A percentile compares a stretch with the other conserved stretches of the same genome.
Conservation (phyloP, 2,888 invertebrate species). For the Caradrina kadenii region DNA sequence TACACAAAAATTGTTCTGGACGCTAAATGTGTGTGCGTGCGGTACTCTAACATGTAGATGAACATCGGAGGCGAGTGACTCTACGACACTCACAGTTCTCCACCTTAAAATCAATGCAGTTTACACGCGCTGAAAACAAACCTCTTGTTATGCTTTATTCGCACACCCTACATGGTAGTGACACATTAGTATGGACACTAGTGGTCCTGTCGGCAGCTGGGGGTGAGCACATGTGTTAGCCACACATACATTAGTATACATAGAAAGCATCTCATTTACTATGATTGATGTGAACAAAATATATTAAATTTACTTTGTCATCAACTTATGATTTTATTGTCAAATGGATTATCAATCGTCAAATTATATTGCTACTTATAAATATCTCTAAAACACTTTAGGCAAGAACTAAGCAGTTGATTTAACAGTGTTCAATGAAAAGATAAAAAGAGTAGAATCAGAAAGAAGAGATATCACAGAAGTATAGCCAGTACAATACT, state of each 20-base stretch:
- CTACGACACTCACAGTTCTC: slow-evolving; percentile 91
- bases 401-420: slow-evolving; percentile 76
- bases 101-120: slow-evolving; percentile 91
- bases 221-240: slow-evolving; percentile 58
- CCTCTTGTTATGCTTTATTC: slow-evolving; percentile 85
- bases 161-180: slow-evolving; percentile 75
- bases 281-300: slow-evolving; percentile 44
- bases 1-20: slow-evolving; percentile 76
- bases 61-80: slow-evolving; percentile 85
- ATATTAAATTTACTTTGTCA: slow-evolving; percentile 34
- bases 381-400: slow-evolving; percentile 72
- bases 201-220: slow-evolving; percentile 40
- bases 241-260: slow-evolving; percentile 66
- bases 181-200: slow-evolving; percentile 40
- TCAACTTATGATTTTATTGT: slow-evolving; percentile 39
- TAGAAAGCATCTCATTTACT: slow-evolving; percentile 65
- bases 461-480: slow-evolving; percentile 57
- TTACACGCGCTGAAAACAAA: slow-evolving; percentile 91
- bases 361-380: slow-evolving; percentile 68
- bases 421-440: slow-evolving; percentile 68
- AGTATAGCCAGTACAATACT: slow-evolving; percentile 85
- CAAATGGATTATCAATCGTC: slow-evolving; percentile 41
- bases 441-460: slow-evolving; percentile 62
- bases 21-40: slow-evolving; percentile 80
- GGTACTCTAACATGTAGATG: slow-evolving; percentile 87